Percentiles rank a stretch among this genome's conserved stretches.
Conservation (phyloP, 2,888 invertebrate species). For the Coelinius sp. region DNA sequence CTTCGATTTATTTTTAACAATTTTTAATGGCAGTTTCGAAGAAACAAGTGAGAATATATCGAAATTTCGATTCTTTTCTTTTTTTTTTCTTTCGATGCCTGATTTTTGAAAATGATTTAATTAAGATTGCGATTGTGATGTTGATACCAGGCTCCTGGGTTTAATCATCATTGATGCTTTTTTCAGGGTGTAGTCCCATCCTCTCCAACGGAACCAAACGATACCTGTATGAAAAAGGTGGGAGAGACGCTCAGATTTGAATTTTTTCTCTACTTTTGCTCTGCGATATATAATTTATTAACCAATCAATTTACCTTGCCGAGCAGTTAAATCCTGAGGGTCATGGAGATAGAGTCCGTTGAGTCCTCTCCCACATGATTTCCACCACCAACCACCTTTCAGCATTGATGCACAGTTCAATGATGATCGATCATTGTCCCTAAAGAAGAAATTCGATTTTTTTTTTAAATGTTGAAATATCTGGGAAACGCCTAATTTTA, state of each 20-base stretch:
- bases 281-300: not conserved
- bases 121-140: conserved; percentile 48
- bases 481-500: not conserved
- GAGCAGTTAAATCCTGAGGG: conserved; percentile 89
- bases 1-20: not conserved
- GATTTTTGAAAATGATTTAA: not conserved
- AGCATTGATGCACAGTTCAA: conserved; percentile 94
- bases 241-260: too few species aligned
- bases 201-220: conserved; percentile 96
- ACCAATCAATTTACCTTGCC: conserved; percentile 79
- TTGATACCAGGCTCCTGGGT: conserved; percentile 78
- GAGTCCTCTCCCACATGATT: conserved; percentile 90
- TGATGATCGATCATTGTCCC: conserved; percentile 92
- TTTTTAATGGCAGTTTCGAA: conserved; percentile 12
- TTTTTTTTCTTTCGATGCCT: conserved; percentile 1
- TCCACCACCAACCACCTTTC: conserved; percentile 97
- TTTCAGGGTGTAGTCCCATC: conserved; percentile 94
- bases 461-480: too few species aligned
- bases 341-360: conserved; percentile 92
- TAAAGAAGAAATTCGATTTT: too few species aligned
- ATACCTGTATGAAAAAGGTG: conserved; percentile 75
- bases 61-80: conserved; percentile 13
- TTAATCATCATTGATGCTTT: conserved; percentile 94
- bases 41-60: not conserved
- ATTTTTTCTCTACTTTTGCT: too few species aligned